phyloP scores from a whole-genome alignment of 1,140 invertebrate species.

The Habropoda laboriosa region DNA sequence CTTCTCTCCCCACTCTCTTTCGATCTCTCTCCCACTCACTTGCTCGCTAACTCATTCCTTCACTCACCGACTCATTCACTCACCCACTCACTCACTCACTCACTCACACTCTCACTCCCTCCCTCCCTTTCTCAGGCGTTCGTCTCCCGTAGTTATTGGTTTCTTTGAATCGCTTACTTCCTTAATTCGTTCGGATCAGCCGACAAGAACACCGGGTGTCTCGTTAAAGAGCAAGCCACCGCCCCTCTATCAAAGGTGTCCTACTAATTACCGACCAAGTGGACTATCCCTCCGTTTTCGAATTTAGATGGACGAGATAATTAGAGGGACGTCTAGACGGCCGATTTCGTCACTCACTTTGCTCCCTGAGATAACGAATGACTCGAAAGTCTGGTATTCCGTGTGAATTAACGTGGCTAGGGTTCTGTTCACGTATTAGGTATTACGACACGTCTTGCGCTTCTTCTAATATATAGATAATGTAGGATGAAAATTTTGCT shows the following conservation, averaged over 20 bases:
- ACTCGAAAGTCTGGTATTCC: not conserved
- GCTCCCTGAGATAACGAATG: not conserved
- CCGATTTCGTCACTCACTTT: not conserved
- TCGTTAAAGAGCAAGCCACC: conserved; percentile 37
- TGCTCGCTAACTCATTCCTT: too few species aligned
- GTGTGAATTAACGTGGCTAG: too few species aligned
- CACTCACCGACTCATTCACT: too few species aligned
- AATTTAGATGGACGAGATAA: conserved; percentile 9
- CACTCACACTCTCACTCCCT: too few species aligned
- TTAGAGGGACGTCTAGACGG: not conserved
- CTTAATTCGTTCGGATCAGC: conserved; percentile 62
- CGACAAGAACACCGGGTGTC: conserved; percentile 40
- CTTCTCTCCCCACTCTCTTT: not conserved
- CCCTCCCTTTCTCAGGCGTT: conserved; percentile 40
- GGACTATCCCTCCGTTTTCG: not conserved
- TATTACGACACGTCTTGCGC: too few species aligned
- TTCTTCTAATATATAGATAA: too few species aligned
- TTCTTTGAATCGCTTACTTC: conserved; percentile 64
- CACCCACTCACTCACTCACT: too few species aligned
- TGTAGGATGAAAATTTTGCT: too few species aligned
- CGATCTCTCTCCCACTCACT: not conserved
- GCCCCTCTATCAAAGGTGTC: not conserved
- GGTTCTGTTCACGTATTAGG: too few species aligned
- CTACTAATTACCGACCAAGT: not conserved
- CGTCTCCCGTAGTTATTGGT: conserved; percentile 59